Evolutionary conservation across 2,113 vertebrate species (phyloP).

Genomic region (Nesogale talazaci): DNA sequence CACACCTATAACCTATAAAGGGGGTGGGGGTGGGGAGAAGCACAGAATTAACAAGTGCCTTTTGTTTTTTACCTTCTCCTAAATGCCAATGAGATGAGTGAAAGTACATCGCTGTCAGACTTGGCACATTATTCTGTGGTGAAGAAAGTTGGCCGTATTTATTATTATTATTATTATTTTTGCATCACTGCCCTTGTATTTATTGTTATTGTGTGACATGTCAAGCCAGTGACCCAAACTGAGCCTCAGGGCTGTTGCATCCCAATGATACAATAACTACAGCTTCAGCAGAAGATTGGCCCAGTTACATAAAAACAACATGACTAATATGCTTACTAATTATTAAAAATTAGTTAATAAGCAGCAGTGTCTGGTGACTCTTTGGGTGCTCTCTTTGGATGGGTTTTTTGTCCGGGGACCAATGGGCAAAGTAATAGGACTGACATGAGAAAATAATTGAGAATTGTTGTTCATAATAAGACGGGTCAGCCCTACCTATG

Average conservation of each 20-base stretch:
- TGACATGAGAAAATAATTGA: constrained; percentile 31
- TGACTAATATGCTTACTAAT: not conserved
- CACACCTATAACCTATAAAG: not conserved
- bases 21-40: not conserved
- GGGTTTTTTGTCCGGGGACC: constrained; percentile 16
- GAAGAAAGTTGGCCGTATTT: constrained; percentile 22
- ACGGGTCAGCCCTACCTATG: not conserved
- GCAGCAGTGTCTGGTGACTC: not conserved
- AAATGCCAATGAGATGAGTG: constrained; percentile 36
- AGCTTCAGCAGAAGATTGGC: not conserved
- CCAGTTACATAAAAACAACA: not conserved
- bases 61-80: constrained; percentile 27
- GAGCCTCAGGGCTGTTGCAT: not conserved
- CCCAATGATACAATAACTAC: not conserved
- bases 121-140: constrained; percentile 43
- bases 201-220: constrained; percentile 4
- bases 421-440: constrained; percentile 2
- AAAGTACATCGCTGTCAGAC: constrained; percentile 28
- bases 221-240: not conserved
- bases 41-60: constrained; percentile 16
- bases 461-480: constrained; percentile 3
- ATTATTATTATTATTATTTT: too few species aligned
- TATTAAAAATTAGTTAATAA: constrained; percentile 12
- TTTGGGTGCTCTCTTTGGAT: not conserved
- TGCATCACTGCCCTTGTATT: too few species aligned